Conservation (phyloP, 2,113 vertebrate species). For the Corydoras maculifer region DNA sequence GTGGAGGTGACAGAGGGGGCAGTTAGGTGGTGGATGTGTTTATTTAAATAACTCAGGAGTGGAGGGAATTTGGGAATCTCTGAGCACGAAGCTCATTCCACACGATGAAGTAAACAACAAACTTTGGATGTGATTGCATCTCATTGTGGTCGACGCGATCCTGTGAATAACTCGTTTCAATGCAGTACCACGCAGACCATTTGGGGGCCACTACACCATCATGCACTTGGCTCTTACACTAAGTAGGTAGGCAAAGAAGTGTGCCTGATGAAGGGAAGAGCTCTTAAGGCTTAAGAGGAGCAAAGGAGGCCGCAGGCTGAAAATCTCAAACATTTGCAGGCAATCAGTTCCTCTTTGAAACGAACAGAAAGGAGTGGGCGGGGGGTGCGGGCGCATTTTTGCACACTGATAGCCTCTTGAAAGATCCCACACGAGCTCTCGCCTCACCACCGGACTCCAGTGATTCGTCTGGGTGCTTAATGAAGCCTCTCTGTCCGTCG, state of each 20-base stretch:
- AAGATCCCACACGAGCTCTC: conserved; percentile 23
- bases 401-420: conserved; percentile 35
- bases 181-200: conserved; percentile 13
- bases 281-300: conserved; percentile 40
- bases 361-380: conserved; percentile 34
- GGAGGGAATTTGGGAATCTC: too few relatives aligned
- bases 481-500: conserved; percentile 40
- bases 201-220: conserved; percentile 24
- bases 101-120: too few relatives aligned
- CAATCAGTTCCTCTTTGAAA: conserved; percentile 44
- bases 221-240: conserved; percentile 22
- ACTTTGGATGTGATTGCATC: too few relatives aligned
- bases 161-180: conserved; percentile 3
- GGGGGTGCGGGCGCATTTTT: conserved; percentile 18
- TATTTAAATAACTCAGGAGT: too few relatives aligned
- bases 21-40: too few relatives aligned
- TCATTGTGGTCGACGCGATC: too few relatives aligned
- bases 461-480: conserved; percentile 42
- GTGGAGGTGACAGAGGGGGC: not conserved
- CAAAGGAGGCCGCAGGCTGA: conserved; percentile 34
- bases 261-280: conserved; percentile 30
- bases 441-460: conserved; percentile 28
- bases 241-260: conserved; percentile 10
- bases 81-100: too few relatives aligned
- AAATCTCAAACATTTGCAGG: conserved; percentile 39